phyloP scores from a whole-genome alignment of 2,888 invertebrate species.

The Agriopis aurantiaria region DNA sequence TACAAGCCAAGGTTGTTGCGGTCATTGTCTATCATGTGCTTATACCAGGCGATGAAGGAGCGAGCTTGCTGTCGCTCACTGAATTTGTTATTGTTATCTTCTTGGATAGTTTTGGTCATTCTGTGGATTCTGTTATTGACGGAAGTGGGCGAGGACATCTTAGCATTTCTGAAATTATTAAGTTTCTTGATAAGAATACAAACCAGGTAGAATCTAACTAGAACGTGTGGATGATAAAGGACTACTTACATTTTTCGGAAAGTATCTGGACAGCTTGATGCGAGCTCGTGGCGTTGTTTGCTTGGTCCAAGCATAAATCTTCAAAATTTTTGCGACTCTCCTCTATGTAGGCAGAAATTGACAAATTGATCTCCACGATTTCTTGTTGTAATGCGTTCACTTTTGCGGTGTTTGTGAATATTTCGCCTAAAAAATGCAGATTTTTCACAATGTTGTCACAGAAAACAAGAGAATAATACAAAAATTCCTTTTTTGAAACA shows the following conservation, averaged over 20 bases:
- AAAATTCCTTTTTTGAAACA: constrained; percentile 73
- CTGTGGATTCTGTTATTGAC: constrained; percentile 56
- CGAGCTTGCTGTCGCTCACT: constrained; percentile 69
- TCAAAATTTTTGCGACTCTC: constrained; percentile 73
- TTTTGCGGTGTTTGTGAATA: constrained; percentile 69
- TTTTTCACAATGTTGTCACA: constrained; percentile 40
- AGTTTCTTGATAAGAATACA: not conserved
- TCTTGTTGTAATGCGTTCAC: constrained; percentile 71
- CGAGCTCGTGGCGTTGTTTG: constrained; percentile 70
- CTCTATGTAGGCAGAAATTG: constrained; percentile 75
- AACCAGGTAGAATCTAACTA: not conserved
- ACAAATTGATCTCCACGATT: constrained; percentile 80
- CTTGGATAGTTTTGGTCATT: constrained; percentile 46
- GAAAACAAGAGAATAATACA: constrained; percentile 65
- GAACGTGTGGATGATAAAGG: not conserved
- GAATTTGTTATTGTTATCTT: constrained; percentile 62
- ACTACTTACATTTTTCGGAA: constrained; percentile 69
- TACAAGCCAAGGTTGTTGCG: constrained; percentile 78
- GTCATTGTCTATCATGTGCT: constrained; percentile 81
- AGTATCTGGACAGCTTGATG: constrained; percentile 74
- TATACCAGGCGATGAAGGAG: constrained; percentile 79
- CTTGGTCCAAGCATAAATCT: constrained; percentile 65
- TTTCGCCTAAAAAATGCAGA: constrained; percentile 66
- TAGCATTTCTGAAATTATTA: constrained; percentile 51
- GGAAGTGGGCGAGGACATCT: constrained; percentile 67